A percentile compares a stretch with the other conserved stretches of the same genome.
These are phyloP conservation scores for Pemphigus obesinymphae DNA, from an alignment of 1,140 invertebrate species.

Conservation along the genomic window DNA sequence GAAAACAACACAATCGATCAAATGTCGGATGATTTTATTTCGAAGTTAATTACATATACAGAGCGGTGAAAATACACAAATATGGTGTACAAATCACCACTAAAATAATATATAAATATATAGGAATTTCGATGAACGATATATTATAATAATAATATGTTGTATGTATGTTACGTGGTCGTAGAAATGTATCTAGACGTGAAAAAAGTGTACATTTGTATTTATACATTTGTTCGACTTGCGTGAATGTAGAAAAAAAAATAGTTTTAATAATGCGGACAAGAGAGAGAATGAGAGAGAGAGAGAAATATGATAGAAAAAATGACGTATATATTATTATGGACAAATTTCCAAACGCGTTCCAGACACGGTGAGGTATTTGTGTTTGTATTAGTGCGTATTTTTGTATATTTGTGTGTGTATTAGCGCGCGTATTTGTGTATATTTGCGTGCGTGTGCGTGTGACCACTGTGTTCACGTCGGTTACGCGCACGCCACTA, in stretches of 20 bases:
- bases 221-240: background rate
- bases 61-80: background rate
- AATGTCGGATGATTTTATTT: no score
- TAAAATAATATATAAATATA: background rate
- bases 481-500: background rate
- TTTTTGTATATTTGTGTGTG: no score
- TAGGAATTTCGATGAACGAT: background rate
- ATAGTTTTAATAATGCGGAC: background rate
- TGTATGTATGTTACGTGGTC: background rate
- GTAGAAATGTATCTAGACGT: background rate
- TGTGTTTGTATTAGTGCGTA: no score
- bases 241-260: background rate
- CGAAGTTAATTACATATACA: no score
- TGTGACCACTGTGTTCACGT: background rate
- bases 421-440: no score
- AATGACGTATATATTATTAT: background rate
- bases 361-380: constrained; percentile 2
- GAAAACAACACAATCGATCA: no score
- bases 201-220: background rate
- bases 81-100: background rate
- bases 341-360: constrained; percentile 9
- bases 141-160: no score
- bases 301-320: background rate
- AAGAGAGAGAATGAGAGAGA: background rate
- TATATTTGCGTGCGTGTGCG: background rate